Evolutionary conservation across 2,113 vertebrate species (phyloP).

Genomic region (Limanda limanda): DNA sequence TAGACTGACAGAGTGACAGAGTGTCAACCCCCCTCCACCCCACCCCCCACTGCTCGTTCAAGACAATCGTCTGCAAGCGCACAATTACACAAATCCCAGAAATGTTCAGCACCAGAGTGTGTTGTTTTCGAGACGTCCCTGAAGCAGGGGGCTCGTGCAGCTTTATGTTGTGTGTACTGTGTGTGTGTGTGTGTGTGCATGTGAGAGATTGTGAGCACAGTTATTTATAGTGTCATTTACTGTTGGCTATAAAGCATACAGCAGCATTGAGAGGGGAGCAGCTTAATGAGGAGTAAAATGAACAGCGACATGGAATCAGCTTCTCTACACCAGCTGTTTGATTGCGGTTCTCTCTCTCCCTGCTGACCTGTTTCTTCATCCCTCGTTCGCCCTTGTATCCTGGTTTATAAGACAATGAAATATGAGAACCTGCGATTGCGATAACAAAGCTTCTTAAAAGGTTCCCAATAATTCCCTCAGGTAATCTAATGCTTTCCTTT

Average conservation of each 20-base stretch:
- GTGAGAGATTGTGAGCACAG: background rate
- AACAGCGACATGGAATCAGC: constrained; percentile 17
- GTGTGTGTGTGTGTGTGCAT: background rate
- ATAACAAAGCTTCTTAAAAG: background rate
- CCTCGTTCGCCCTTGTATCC: background rate
- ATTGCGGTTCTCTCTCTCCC: background rate
- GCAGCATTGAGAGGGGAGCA: background rate
- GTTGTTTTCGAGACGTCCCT: background rate
- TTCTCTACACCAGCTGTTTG: constrained; percentile 20
- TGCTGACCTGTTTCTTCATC: background rate
- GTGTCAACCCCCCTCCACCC: background rate
- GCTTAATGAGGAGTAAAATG: constrained; percentile 11
- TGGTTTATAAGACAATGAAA: constrained; percentile 5
- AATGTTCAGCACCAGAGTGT: constrained; percentile 3
- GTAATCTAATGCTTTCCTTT: too few species aligned
- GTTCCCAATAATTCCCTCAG: background rate
- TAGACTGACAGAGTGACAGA: constrained; percentile 32
- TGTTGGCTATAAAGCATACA: constrained; percentile 2
- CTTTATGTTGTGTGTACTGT: background rate
- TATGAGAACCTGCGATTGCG: constrained; percentile 6
- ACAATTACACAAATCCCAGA: constrained; percentile 16
- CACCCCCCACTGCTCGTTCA: background rate
- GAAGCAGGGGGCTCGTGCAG: background rate
- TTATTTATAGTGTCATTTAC: background rate
- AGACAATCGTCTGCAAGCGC: background rate